These are phyloP conservation scores for Adelosebastes latens DNA, from an alignment of 2,797 vertebrate species.

Conservation along the genomic window DNA sequence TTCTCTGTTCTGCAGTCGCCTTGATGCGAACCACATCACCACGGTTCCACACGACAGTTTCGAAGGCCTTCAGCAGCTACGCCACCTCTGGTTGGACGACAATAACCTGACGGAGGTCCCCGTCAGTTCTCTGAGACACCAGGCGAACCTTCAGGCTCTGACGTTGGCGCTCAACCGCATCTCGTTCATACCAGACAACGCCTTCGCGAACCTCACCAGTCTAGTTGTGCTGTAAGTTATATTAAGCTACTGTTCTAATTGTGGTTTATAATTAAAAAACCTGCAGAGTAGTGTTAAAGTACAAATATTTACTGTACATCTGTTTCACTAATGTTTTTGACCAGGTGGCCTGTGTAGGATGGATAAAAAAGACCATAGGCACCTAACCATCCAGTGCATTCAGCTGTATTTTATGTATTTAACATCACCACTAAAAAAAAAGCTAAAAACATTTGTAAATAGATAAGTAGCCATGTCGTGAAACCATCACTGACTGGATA, in stretches of 20 bases:
- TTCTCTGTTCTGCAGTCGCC: conserved; percentile 80
- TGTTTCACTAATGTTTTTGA: not conserved
- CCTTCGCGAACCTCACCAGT: conserved; percentile 95
- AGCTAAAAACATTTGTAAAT: not conserved
- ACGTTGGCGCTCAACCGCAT: conserved; percentile 97
- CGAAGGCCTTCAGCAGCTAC: conserved; percentile 92
- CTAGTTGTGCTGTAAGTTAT: conserved; percentile 95
- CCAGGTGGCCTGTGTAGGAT: not conserved
- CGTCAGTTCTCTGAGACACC: conserved; percentile 88
- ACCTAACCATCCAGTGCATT: not conserved
- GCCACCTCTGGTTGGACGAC: conserved; percentile 98
- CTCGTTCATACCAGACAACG: conserved; percentile 90
- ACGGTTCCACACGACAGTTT: conserved; percentile 94
- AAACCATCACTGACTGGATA: not conserved
- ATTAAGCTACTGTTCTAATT: conserved; percentile 23
- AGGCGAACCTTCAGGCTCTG: conserved; percentile 93
- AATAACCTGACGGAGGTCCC: conserved; percentile 94
- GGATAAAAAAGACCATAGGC: not conserved
- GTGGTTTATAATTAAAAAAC: conserved; percentile 5
- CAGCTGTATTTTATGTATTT: not conserved
- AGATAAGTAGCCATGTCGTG: not conserved
- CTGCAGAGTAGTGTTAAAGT: not conserved
- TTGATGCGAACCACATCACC: conserved; percentile 97
- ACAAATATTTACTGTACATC: not conserved
- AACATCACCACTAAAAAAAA: not conserved